Conservation (phyloP, 2,113 vertebrate species). For the Rissa tridactyla region DNA sequence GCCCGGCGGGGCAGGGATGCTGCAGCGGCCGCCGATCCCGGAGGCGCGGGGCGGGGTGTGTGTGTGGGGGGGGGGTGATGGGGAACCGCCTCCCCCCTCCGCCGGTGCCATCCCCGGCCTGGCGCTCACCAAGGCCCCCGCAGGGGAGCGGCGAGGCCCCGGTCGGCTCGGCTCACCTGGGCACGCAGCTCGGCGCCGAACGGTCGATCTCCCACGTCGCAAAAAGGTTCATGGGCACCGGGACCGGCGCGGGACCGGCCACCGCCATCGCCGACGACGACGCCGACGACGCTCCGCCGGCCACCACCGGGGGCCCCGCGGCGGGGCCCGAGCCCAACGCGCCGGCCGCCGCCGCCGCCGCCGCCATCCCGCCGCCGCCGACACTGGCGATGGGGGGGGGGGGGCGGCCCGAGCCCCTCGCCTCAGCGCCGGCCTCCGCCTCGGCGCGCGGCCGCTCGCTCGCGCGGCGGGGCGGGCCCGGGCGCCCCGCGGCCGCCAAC, state of each 20-base stretch:
- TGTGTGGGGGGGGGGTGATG: no score
- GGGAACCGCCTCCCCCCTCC: background rate
- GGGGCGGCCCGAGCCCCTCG: background rate
- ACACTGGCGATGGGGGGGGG: conserved; percentile 10
- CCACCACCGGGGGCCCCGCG: background rate
- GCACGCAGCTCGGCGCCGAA: conserved; percentile 92
- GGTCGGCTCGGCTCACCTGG: conserved; percentile 76
- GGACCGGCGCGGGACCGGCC: conserved; percentile 84
- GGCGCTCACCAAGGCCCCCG: background rate
- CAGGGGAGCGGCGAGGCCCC: background rate
- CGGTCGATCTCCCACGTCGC: conserved; percentile 97
- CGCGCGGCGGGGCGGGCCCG: conserved; percentile 6
- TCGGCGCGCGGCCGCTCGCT: background rate
- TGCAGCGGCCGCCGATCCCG: background rate
- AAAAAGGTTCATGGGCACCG: conserved; percentile 96
- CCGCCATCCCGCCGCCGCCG: conserved; percentile 80
- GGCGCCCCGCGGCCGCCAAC: background rate
- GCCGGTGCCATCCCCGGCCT: background rate
- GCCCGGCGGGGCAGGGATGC: background rate
- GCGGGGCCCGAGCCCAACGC: background rate
- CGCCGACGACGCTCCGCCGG: background rate
- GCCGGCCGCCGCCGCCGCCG: conserved; percentile 66
- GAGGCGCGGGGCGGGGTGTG: background rate
- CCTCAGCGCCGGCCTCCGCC: conserved; percentile 1
- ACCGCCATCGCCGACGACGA: conserved; percentile 35